Evolutionary conservation across 1,140 invertebrate species (phyloP).

Genomic region (Aphelinus certus): DNA sequence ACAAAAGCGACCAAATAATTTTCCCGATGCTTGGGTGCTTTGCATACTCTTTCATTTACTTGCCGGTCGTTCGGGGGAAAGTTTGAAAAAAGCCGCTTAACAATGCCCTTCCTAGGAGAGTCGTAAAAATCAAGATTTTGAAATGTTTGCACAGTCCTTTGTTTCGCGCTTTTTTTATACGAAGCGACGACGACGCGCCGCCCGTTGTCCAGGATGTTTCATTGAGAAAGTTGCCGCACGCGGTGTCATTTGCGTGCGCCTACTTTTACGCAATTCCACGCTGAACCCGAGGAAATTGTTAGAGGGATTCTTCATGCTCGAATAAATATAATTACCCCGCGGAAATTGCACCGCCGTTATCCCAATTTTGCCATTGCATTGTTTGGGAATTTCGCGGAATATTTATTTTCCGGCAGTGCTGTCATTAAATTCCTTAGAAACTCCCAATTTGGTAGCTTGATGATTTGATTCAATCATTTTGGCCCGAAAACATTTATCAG

Average conservation of each 20-base stretch:
- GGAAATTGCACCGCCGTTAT: slow-evolving; percentile 3
- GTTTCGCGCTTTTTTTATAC: slow-evolving; percentile 17
- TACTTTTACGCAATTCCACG: slow-evolving; percentile 18
- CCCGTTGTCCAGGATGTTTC: slow-evolving; percentile 16
- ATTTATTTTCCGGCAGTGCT: too few relatives aligned
- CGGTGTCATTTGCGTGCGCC: not conserved
- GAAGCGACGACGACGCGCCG: slow-evolving; percentile 15
- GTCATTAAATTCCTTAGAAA: too few relatives aligned
- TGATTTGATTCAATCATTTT: too few relatives aligned
- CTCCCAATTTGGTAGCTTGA: too few relatives aligned
- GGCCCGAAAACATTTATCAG: too few relatives aligned
- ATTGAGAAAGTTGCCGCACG: slow-evolving; percentile 16
- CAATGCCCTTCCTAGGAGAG: slow-evolving; percentile 12
- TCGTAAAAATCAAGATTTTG: slow-evolving; percentile 30
- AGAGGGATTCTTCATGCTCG: not conserved
- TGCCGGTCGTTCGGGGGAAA: not conserved
- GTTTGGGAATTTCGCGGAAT: too few relatives aligned
- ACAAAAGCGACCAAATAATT: too few relatives aligned
- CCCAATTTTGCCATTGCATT: not conserved
- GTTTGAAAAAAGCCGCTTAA: not conserved
- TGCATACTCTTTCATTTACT: not conserved
- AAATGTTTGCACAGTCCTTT: slow-evolving; percentile 22
- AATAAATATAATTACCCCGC: slow-evolving; percentile 16
- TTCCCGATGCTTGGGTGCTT: too few relatives aligned
- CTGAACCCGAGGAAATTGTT: slow-evolving; percentile 18